Base-by-base conservation (phyloP, 2,113 vertebrate species). In the Myotis lucifugus region DNA sequence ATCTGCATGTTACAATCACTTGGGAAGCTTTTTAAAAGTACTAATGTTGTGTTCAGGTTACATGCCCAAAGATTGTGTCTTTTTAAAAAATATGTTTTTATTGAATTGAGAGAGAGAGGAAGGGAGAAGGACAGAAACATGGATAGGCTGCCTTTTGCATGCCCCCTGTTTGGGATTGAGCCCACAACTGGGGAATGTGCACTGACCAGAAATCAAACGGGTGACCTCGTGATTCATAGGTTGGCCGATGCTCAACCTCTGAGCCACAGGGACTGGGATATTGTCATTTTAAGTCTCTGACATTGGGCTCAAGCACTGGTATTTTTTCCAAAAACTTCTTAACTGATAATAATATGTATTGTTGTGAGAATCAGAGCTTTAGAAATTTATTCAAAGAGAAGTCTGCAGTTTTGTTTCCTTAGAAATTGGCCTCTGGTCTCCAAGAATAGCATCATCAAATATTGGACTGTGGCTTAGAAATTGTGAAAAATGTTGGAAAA, bases 401-500 rank as follows among this genome's bases (percentile, higher is more conserved):
- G 46, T 76, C 27, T 61, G 14, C 32, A 81, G n/a, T 91, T 88
- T 84, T 91, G 32, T 82, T 54, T 88, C 72, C 37, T 83, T 72
- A n/a, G 73, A 81, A 94, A 94, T 78, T 93, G 37, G 17, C n/a
- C 40, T 69, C 66, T 59, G 25, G 14, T 69, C 46, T 67, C 25
- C 85, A 85, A 72, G 48, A 95, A 82, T 59, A 86, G 42, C 17
- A 89, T 56, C 19, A n/a, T 7, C 77, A 52, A 78, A 77, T 86
- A 85, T 21, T 59, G 40, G 50, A 89, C 61, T 66, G 42, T 70
- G 17, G 59, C 8, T 81, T 81, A 76, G 50, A 74, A 81, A 79
- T 88, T 50, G 67, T 88, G 42, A 85, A 84, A 87, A 95, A 64
- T 73, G 37, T 84, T 81, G 40, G 66, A 69, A 93, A 42, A 79